Conservation (phyloP, 2,113 vertebrate genomes). For the Nibea albiflora region DNA sequence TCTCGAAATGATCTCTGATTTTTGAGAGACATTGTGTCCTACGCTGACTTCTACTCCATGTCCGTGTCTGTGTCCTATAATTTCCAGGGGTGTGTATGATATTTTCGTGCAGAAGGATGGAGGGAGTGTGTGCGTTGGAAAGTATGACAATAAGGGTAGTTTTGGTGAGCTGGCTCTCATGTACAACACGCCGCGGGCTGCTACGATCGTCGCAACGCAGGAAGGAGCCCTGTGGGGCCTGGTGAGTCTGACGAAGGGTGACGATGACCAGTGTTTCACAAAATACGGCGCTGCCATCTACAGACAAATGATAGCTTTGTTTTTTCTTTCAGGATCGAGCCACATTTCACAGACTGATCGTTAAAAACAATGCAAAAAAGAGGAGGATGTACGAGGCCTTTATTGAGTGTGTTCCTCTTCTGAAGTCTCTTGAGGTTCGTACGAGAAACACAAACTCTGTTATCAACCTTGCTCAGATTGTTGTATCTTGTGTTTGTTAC, state of each 20-base stretch:
- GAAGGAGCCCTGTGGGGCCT: slow-evolving; percentile 95
- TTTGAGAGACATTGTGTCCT: neutral
- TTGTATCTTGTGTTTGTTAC: neutral
- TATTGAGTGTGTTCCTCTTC: slow-evolving; percentile 93
- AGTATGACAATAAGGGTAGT: slow-evolving; percentile 94
- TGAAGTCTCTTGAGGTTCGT: slow-evolving; percentile 94
- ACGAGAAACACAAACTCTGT: neutral
- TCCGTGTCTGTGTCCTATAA: slow-evolving; percentile 41
- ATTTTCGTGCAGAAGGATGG: slow-evolving; percentile 91
- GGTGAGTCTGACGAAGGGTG: slow-evolving; percentile 82
- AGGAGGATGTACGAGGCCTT: slow-evolving; percentile 93
- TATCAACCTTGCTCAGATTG: neutral
- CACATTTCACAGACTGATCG: slow-evolving; percentile 95
- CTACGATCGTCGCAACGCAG: slow-evolving; percentile 92
- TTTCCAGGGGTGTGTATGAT: slow-evolving; percentile 91
- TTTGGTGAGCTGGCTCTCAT: slow-evolving; percentile 97
- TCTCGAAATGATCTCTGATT: neutral
- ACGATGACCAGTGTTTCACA: neutral
- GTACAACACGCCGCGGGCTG: slow-evolving; percentile 97
- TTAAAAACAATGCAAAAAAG: slow-evolving; percentile 97
- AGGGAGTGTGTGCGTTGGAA: slow-evolving; percentile 87
- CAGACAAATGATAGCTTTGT: neutral
- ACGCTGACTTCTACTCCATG: neutral
- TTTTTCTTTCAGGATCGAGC: slow-evolving; percentile 87
- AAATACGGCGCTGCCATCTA: neutral